A percentile compares a stretch with the other conserved stretches of the same genome.
phyloP scores from a whole-genome alignment of 2,888 invertebrate species.

The Gryllus longicercus region DNA sequence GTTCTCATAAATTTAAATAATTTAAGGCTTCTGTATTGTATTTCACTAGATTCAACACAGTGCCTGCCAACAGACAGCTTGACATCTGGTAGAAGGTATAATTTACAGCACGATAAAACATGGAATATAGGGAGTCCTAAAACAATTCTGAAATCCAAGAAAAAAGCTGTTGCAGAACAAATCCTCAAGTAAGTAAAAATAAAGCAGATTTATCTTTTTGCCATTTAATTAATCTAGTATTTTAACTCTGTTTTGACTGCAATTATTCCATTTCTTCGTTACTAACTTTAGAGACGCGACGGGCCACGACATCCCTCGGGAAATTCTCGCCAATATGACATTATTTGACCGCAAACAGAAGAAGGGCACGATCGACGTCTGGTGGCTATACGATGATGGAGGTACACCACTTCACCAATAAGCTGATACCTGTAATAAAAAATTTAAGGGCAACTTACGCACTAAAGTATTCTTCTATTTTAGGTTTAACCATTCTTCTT shows the following conservation, averaged over 20 bases:
- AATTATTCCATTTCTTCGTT: not conserved
- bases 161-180: constrained; percentile 37
- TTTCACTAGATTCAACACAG: constrained; percentile 20
- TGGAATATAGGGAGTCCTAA: constrained; percentile 34
- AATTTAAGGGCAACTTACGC: no score
- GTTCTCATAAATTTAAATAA: no score
- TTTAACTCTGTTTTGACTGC: not conserved
- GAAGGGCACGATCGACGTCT: constrained; percentile 83
- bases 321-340: constrained; percentile 65
- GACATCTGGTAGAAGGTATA: constrained; percentile 22
- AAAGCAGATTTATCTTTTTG: constrained; percentile 34
- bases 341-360: constrained; percentile 75
- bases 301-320: constrained; percentile 59
- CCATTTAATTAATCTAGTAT: not conserved
- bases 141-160: constrained; percentile 39
- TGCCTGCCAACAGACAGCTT: constrained; percentile 32
- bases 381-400: constrained; percentile 96
- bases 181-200: not conserved
- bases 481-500: constrained; percentile 72
- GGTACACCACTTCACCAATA: constrained; percentile 48
- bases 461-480: constrained; percentile 31
- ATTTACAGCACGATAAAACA: constrained; percentile 23
- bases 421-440: no score
- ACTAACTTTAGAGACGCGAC: constrained; percentile 51
- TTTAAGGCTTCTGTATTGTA: not conserved